phyloP scores from a whole-genome alignment of 2,797 vertebrate genomes.

The Ctenosaura bakeri region DNA sequence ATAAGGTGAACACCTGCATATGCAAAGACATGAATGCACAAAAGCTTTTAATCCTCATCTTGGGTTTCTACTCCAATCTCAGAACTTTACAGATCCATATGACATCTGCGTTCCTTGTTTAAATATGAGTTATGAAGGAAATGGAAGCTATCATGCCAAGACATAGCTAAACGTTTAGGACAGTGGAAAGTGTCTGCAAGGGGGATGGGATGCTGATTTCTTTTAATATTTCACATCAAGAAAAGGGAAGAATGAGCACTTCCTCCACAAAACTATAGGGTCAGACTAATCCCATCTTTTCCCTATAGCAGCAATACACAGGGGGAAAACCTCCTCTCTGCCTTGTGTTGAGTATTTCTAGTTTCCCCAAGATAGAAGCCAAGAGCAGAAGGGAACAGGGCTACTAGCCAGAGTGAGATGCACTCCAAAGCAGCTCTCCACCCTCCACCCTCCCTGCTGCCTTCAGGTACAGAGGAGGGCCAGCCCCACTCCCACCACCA shows the following conservation, averaged over 20 bases:
- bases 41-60: conserved; percentile 20
- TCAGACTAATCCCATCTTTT: not conserved
- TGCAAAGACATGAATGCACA: conserved; percentile 35
- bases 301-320: not conserved
- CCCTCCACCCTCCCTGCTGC: too few relatives aligned
- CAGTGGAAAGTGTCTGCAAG: conserved; percentile 63
- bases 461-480: too few relatives aligned
- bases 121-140: conserved; percentile 51
- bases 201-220: conserved; percentile 33
- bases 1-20: conserved; percentile 33
- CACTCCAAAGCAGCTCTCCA: too few relatives aligned
- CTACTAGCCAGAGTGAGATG: not conserved
- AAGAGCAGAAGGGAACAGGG: not conserved
- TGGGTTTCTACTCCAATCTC: conserved; percentile 45
- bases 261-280: not conserved
- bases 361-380: not conserved
- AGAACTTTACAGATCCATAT: conserved; percentile 39
- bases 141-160: conserved; percentile 58
- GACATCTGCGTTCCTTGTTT: conserved; percentile 55
- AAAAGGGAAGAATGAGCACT: conserved; percentile 44
- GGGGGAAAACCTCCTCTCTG: too few relatives aligned
- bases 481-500: too few relatives aligned
- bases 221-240: conserved; percentile 50
- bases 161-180: conserved; percentile 49
- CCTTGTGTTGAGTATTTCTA: not conserved